A percentile compares a stretch with the other conserved stretches of the same genome.
These are phyloP conservation scores for Operophtera brumata DNA, from an alignment of 2,888 invertebrate species.

Conservation along the genomic window DNA sequence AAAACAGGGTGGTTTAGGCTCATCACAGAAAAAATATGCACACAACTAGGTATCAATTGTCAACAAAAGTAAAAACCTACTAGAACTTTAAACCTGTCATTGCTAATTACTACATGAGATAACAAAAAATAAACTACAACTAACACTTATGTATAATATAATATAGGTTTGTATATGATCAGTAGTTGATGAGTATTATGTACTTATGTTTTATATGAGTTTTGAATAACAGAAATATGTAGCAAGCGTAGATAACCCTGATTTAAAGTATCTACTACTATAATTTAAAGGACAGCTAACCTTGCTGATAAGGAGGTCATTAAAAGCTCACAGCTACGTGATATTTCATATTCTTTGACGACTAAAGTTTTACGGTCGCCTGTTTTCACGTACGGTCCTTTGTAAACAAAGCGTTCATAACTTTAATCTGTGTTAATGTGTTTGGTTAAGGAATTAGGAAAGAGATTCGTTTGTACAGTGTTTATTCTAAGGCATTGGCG, in stretches of 20 bases:
- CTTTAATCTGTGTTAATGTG: slow-evolving; percentile 18
- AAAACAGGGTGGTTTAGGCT: slow-evolving; percentile 65
- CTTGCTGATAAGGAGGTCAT: background rate
- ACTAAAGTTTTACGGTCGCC: slow-evolving; percentile 24
- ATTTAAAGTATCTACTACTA: background rate
- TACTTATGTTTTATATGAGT: too few relatives aligned
- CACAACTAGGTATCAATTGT: slow-evolving; percentile 10
- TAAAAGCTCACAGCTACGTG: background rate
- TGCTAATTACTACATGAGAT: too few relatives aligned
- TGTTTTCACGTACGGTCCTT: slow-evolving; percentile 21
- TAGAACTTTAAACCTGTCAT: background rate
- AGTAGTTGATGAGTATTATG: too few relatives aligned
- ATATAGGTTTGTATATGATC: too few relatives aligned
- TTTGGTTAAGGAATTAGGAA: slow-evolving; percentile 18
- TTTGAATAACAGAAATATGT: too few relatives aligned
- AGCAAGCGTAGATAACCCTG: background rate
- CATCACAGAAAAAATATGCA: slow-evolving; percentile 25
- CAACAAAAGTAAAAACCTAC: background rate
- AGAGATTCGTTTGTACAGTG: slow-evolving; percentile 17
- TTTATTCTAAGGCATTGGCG: slow-evolving; percentile 18
- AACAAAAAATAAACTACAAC: too few relatives aligned
- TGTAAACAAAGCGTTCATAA: slow-evolving; percentile 24
- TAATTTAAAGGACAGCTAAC: background rate
- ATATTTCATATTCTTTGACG: slow-evolving; percentile 13
- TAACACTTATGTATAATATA: too few relatives aligned